Evolutionary conservation across 2,797 vertebrate species (phyloP).

Genomic region (Carcharodon carcharias): DNA sequence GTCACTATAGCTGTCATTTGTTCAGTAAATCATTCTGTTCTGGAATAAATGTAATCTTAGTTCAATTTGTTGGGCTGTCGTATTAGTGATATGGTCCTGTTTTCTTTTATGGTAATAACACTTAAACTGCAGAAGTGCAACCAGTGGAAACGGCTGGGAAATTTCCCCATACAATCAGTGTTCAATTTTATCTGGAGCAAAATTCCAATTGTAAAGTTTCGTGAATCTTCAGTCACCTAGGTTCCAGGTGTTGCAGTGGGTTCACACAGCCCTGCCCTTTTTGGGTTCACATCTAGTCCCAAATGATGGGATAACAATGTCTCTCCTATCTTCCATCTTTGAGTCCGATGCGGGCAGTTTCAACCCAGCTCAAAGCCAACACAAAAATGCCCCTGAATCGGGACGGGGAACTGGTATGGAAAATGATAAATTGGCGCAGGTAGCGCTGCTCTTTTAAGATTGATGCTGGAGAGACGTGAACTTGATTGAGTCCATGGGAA

Average conservation of each 20-base stretch:
- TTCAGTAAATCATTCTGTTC: background rate
- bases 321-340: background rate
- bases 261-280: background rate
- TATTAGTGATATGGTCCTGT: background rate
- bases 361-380: background rate
- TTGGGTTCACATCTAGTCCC: background rate
- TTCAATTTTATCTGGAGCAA: background rate
- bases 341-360: background rate
- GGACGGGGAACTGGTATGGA: background rate
- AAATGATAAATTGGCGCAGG: background rate
- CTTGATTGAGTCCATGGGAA: background rate
- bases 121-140: background rate
- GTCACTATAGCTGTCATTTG: background rate
- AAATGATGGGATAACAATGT: background rate
- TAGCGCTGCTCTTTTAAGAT: background rate
- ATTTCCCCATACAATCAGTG: background rate
- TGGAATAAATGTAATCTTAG: background rate
- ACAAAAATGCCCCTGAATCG: background rate
- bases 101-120: background rate
- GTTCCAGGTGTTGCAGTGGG: background rate
- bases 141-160: background rate
- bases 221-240: background rate
- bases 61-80: background rate
- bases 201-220: background rate
- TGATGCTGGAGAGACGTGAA: background rate